Evolutionary conservation across 2,797 vertebrate species (phyloP).

Genomic region (Todus mexicanus): DNA sequence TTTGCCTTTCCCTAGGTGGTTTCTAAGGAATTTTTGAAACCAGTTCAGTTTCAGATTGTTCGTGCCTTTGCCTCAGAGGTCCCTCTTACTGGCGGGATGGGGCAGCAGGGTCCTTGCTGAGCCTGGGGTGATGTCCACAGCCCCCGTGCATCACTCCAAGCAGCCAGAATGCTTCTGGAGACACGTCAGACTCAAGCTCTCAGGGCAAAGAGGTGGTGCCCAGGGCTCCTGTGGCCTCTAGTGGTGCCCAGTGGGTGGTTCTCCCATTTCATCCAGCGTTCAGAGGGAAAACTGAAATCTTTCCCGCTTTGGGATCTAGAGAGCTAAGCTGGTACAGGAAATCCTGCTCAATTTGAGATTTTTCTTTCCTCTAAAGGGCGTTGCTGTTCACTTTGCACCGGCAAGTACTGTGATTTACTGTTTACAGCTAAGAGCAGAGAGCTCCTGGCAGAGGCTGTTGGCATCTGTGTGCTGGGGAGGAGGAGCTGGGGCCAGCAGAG

Average conservation of each 20-base stretch:
- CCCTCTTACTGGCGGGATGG: rapidly evolving
- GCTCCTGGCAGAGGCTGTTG: background rate
- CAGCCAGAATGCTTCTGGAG: background rate
- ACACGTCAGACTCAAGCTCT: background rate
- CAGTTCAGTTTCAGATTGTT: background rate
- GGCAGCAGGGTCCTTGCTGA: background rate
- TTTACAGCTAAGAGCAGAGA: background rate
- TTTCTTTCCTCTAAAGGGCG: background rate
- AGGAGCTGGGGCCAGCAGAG: background rate
- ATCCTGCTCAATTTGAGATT: background rate
- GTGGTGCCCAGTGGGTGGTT: background rate
- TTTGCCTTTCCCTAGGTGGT: background rate
- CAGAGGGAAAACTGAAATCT: background rate
- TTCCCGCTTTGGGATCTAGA: background rate
- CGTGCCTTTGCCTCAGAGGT: background rate
- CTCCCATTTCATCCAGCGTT: background rate
- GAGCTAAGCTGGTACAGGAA: background rate
- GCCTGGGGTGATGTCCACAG: background rate
- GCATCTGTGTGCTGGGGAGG: background rate
- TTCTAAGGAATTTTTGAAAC: background rate
- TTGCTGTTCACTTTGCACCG: background rate
- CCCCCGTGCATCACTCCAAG: rapidly evolving
- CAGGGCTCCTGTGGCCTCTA: background rate
- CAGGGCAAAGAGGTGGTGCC: background rate
- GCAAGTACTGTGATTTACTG: background rate